Evolutionary conservation across 2,888 invertebrate species (phyloP).

Genomic region (Tiliacea aurago): DNA sequence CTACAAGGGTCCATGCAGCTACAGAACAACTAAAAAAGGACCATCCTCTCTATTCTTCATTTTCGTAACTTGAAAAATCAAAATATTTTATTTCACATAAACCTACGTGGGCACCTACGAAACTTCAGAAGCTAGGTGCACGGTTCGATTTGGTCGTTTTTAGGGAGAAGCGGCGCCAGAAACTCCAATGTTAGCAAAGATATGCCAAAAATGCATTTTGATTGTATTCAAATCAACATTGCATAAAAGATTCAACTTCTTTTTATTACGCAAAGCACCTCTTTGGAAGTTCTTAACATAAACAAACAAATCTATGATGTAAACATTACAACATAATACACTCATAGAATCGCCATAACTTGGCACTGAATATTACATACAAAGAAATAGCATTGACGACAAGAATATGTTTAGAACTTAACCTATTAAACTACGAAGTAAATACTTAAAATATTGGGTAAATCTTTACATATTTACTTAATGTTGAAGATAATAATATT

Average conservation of each 20-base stretch:
- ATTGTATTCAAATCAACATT: constrained; percentile 26
- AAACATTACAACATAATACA: constrained; percentile 48
- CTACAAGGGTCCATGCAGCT: neutral
- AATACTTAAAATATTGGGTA: constrained; percentile 10
- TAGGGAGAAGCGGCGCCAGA: neutral
- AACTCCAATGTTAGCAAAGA: neutral
- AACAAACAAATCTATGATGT: constrained; percentile 52
- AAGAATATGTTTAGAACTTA: constrained; percentile 22
- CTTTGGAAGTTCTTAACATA: constrained; percentile 26
- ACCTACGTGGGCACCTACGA: neutral
- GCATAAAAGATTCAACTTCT: constrained; percentile 5
- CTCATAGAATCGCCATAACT: constrained; percentile 4
- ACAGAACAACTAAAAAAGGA: neutral
- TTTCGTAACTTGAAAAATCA: neutral
- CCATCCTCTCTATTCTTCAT: neutral
- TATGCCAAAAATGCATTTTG: neutral
- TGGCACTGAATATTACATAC: constrained; percentile 45
- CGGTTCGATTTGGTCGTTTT: neutral
- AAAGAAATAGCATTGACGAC: constrained; percentile 34
- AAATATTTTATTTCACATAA: neutral
- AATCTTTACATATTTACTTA: constrained; percentile 11
- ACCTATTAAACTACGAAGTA: constrained; percentile 26
- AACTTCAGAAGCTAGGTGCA: neutral
- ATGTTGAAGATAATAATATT: neutral
- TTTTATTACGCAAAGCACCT: constrained; percentile 26